Conservation (phyloP, 1,140 invertebrate species). For the Babylonia areolata region DNA sequence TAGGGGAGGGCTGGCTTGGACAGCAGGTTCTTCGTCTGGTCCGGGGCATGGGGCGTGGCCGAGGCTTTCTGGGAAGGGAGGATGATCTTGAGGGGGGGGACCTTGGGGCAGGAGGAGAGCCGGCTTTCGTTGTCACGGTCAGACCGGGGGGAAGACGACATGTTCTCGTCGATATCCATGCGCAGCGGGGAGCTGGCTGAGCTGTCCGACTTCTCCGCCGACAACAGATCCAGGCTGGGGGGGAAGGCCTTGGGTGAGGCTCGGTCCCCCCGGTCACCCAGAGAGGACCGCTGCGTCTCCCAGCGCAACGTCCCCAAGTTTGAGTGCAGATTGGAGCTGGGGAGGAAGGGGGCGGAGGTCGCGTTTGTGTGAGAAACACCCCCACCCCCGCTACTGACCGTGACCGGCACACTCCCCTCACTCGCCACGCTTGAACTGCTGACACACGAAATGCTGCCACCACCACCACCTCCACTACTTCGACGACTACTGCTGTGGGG, state of each 20-base stretch:
- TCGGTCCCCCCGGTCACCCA: slow-evolving; percentile 16
- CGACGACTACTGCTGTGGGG: not conserved
- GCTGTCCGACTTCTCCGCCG: slow-evolving; percentile 34
- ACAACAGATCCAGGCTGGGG: slow-evolving; percentile 4
- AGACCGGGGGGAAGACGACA: slow-evolving; percentile 39
- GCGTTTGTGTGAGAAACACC: slow-evolving; percentile 9
- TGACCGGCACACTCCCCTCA: not conserved
- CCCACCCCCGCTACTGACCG: not conserved
- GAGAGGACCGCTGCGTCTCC: slow-evolving; percentile 11
- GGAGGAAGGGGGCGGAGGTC: not conserved
- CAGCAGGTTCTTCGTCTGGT: slow-evolving; percentile 54
- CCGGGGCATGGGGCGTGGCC: slow-evolving; percentile 47
- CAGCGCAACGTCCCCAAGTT: slow-evolving; percentile 12
- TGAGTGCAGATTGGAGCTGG: not conserved
- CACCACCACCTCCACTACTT: slow-evolving; percentile 22
- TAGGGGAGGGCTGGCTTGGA: slow-evolving; percentile 67
- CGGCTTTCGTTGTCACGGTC: slow-evolving; percentile 55
- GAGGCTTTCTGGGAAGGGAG: slow-evolving; percentile 64
- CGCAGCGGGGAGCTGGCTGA: slow-evolving; percentile 43
- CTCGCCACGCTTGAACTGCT: not conserved
- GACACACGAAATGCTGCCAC: slow-evolving; percentile 22
- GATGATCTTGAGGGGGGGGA: slow-evolving; percentile 72
- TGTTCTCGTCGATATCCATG: slow-evolving; percentile 44
- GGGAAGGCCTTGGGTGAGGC: slow-evolving; percentile 27
- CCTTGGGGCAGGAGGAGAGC: slow-evolving; percentile 70